Conservation (phyloP, 1,140 invertebrate genomes). For the Drosophila rufa region DNA sequence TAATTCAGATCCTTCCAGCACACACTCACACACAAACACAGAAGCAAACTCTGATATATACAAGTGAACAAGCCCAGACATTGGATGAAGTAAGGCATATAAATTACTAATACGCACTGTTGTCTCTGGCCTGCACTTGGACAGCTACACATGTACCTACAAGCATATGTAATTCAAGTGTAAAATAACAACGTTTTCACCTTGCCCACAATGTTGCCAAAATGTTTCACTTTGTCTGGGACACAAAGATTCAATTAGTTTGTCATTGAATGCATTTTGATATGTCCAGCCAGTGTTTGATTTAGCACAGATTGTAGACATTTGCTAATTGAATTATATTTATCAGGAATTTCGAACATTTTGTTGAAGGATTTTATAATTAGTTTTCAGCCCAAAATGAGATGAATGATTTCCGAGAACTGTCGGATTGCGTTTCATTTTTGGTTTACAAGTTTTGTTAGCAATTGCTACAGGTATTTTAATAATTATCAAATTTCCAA, state of each 20-base stretch:
- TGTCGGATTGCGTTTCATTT: not conserved
- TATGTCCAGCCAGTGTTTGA: constrained; percentile 37
- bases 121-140: constrained; percentile 51
- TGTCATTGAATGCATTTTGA: constrained; percentile 39
- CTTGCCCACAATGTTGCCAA: constrained; percentile 44
- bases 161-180: constrained; percentile 45
- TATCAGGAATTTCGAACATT: constrained; percentile 29
- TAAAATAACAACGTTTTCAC: constrained; percentile 51
- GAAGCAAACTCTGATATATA: not conserved
- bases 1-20: constrained; percentile 4
- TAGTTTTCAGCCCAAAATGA: constrained; percentile 21
- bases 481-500: not conserved
- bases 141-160: constrained; percentile 36
- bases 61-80: constrained; percentile 15
- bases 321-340: constrained; percentile 55
- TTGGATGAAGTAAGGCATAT: constrained; percentile 52
- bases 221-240: constrained; percentile 44
- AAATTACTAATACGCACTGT: constrained; percentile 77
- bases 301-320: constrained; percentile 46
- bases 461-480: not conserved
- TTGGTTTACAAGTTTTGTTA: not conserved
- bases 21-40: not conserved
- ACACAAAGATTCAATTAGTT: constrained; percentile 50
- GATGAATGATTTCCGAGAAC: not conserved
- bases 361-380: constrained; percentile 31